Evolutionary conservation across 2,797 vertebrate species (phyloP).

Genomic region (Premnoplex brunnescens): DNA sequence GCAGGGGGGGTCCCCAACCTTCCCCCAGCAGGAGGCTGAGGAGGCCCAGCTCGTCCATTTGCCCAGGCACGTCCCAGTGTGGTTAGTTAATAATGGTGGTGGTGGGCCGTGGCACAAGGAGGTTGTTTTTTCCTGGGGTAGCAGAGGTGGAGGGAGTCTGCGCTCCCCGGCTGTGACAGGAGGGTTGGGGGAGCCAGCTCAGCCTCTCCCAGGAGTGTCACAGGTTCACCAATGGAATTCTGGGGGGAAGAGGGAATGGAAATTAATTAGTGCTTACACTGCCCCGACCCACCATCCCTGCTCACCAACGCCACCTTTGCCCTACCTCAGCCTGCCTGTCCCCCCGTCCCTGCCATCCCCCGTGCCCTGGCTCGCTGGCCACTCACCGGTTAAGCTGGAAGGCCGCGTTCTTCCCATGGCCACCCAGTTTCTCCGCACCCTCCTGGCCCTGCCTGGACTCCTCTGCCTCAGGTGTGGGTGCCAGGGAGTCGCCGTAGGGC

Average conservation of each 20-base stretch:
- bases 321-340: not conserved
- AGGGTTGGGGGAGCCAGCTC: not conserved
- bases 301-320: fast-evolving
- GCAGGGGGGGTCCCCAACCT: not conserved
- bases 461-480: constrained; percentile 66
- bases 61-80: constrained; percentile 46
- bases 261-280: not conserved
- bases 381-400: constrained; percentile 81
- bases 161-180: not conserved
- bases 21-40: constrained; percentile 8
- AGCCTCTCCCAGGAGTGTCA: constrained; percentile 53
- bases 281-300: fast-evolving
- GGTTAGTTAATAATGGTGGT: constrained; percentile 23
- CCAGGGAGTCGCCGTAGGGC: constrained; percentile 70
- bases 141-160: not conserved
- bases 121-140: constrained; percentile 10
- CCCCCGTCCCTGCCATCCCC: not conserved
- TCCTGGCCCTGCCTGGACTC: constrained; percentile 70
- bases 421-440: constrained; percentile 47
- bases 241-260: constrained; percentile 58
- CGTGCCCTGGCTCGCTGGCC: not conserved
- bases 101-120: constrained; percentile 54
- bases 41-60: constrained; percentile 35
- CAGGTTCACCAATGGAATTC: constrained; percentile 82
- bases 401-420: constrained; percentile 53